Conservation (phyloP, 2,797 vertebrate genomes). For the Lagothrix lagotricha region DNA sequence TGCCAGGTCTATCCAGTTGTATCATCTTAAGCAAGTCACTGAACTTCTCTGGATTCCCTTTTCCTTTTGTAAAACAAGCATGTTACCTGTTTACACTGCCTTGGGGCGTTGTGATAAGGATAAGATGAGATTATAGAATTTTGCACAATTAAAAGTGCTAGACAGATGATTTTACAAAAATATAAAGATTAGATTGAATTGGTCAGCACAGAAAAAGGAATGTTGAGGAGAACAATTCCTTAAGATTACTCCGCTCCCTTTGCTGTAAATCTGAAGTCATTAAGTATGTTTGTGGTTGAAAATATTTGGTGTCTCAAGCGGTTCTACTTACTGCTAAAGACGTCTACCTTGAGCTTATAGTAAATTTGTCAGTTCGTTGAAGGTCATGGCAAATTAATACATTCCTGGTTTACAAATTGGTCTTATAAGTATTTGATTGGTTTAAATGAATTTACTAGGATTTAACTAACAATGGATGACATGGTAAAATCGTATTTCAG, state of each 20-base stretch:
- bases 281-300: constrained; percentile 22
- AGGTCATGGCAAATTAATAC: constrained; percentile 4
- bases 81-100: neutral
- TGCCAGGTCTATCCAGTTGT: neutral
- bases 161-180: neutral
- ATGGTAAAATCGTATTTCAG: constrained; percentile 66
- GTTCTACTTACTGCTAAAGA: neutral
- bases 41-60: neutral
- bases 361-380: neutral
- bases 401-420: constrained; percentile 34
- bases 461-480: constrained; percentile 33
- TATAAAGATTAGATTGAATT: constrained; percentile 8
- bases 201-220: constrained; percentile 6
- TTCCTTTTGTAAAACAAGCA: constrained; percentile 21
- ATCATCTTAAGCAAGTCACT: neutral
- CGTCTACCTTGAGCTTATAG: neutral
- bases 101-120: neutral
- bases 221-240: constrained; percentile 5
- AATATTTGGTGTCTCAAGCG: constrained; percentile 18
- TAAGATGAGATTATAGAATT: neutral
- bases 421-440: constrained; percentile 26
- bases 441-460: constrained; percentile 37
- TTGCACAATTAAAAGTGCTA: neutral
- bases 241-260: constrained; percentile 15
- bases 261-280: constrained; percentile 30